phyloP scores from a whole-genome alignment of 2,113 vertebrate species.

The Podiceps cristatus region DNA sequence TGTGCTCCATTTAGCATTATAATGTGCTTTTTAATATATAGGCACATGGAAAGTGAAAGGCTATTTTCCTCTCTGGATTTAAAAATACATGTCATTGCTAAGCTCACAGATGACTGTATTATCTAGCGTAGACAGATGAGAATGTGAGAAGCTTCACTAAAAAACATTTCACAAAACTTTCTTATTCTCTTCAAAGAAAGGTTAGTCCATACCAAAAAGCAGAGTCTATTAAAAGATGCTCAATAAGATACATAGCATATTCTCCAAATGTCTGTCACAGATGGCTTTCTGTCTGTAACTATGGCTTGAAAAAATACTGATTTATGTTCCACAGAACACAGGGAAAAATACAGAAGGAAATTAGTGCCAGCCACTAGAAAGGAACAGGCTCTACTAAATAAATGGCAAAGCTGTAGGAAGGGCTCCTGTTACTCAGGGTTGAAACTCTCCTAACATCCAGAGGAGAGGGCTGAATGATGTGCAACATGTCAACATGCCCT shows the following conservation, averaged over 20 bases:
- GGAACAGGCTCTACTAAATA: background rate
- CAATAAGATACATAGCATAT: background rate
- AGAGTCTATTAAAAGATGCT: slow-evolving; percentile 47
- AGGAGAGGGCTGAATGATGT: slow-evolving; percentile 10
- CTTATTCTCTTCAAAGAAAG: slow-evolving; percentile 2
- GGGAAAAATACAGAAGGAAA: slow-evolving; percentile 30
- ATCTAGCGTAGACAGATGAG: background rate
- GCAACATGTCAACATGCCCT: slow-evolving; percentile 14
- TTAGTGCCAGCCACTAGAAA: slow-evolving; percentile 43
- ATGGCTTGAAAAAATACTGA: slow-evolving; percentile 37
- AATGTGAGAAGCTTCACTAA: background rate
- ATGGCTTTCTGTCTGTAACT: slow-evolving; percentile 55
- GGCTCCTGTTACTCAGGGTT: background rate
- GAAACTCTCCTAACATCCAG: background rate
- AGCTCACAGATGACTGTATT: background rate
- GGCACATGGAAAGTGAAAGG: background rate
- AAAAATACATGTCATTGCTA: slow-evolving; percentile 2
- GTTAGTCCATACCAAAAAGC: background rate
- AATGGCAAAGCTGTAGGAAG: slow-evolving; percentile 14
- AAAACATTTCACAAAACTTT: background rate
- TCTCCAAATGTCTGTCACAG: slow-evolving; percentile 54
- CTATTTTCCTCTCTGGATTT: background rate
- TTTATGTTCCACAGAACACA: slow-evolving; percentile 14
- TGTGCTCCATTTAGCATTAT: background rate
- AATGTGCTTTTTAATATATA: background rate